Evolutionary conservation across 1,140 invertebrate species (phyloP).

Genomic region (Apolygus lucorum): DNA sequence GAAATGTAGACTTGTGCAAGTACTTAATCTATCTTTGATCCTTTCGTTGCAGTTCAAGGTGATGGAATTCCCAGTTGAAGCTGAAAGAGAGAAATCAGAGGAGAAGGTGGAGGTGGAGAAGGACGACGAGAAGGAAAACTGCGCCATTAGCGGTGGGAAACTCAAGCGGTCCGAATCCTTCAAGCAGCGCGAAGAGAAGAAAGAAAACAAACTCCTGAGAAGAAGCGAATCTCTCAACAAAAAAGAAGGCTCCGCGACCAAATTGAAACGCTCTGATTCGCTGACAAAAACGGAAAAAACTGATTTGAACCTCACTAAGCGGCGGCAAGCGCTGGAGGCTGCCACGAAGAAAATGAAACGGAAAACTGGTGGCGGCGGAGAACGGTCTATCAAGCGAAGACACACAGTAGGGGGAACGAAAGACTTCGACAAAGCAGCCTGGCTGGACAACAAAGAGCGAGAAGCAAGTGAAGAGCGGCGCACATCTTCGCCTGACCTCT

Average conservation of each 20-base stretch:
- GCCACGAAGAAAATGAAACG: constrained; percentile 50
- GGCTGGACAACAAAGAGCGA: constrained; percentile 47
- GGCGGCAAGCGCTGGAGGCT: constrained; percentile 48
- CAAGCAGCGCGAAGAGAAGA: constrained; percentile 45
- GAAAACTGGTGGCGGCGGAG: constrained; percentile 59
- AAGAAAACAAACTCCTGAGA: constrained; percentile 25
- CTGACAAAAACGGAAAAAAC: constrained; percentile 72
- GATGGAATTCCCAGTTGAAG: constrained; percentile 24
- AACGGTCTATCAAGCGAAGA: constrained; percentile 71
- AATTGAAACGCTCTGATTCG: constrained; percentile 54
- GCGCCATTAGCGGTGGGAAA: constrained; percentile 2
- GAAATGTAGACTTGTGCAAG: too few relatives aligned
- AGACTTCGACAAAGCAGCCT: constrained; percentile 63
- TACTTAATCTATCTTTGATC: too few relatives aligned
- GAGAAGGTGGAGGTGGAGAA: constrained; percentile 39
- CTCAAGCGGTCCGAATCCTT: constrained; percentile 52
- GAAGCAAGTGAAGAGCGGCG: constrained; percentile 45
- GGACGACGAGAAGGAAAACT: constrained; percentile 29
- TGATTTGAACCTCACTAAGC: constrained; percentile 65
- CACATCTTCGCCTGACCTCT: constrained; percentile 54
- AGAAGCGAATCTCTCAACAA: constrained; percentile 44
- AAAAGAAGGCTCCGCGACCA: constrained; percentile 32
- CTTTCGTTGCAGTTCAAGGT: constrained; percentile 17
- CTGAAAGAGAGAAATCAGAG: constrained; percentile 33
- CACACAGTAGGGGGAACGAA: constrained; percentile 86